These are phyloP conservation scores for Macrochelys suwanniensis DNA, from an alignment of 2,797 vertebrate species.

Conservation along the genomic window DNA sequence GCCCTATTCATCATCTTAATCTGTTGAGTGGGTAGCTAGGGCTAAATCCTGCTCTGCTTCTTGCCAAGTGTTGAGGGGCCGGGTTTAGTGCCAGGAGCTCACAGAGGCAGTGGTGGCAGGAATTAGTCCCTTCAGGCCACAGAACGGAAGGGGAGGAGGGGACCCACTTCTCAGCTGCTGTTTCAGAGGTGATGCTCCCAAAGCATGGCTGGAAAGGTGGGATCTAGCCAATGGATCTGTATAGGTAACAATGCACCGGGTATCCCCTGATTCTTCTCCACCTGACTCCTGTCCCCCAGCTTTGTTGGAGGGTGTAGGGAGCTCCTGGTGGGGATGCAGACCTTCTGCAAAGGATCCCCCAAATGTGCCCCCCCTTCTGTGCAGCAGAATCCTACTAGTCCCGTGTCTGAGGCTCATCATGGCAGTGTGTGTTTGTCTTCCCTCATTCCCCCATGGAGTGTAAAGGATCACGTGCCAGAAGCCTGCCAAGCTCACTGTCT, in stretches of 20 bases:
- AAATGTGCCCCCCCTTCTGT: not conserved
- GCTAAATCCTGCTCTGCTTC: not conserved
- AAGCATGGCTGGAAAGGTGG: not conserved
- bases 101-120: not conserved
- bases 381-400: not conserved
- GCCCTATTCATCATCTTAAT: not conserved
- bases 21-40: accelerated
- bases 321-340: not conserved
- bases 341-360: not conserved
- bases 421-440: not conserved
- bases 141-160: not conserved
- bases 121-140: not conserved
- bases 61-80: not conserved
- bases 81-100: not conserved
- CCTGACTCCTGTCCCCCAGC: not conserved
- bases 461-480: not conserved
- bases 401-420: not conserved
- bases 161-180: not conserved
- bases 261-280: accelerated
- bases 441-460: not conserved
- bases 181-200: not conserved
- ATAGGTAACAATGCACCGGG: accelerated
- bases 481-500: not conserved
- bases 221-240: not conserved
- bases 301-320: not conserved